Conservation (phyloP, 2,797 vertebrate species). For the Pithecia hirsuta region DNA sequence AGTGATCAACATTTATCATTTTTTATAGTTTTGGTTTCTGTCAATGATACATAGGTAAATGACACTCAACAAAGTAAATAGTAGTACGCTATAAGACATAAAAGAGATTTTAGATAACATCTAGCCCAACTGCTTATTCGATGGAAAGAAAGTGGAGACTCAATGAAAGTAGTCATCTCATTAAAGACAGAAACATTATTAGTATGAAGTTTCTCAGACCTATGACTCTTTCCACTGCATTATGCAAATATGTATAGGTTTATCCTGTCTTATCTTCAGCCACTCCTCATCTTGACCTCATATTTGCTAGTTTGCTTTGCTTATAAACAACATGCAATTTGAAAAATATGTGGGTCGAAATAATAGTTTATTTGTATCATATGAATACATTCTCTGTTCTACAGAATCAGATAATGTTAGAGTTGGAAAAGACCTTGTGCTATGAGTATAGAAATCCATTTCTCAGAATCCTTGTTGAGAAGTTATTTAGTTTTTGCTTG, state of each 20-base stretch:
- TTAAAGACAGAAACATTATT: not conserved
- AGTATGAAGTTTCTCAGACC: not conserved
- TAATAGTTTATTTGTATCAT: not conserved
- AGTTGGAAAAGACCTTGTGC: not conserved
- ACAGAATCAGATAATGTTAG: not conserved
- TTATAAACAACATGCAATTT: not conserved
- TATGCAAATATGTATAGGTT: not conserved
- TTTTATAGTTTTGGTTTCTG: not conserved
- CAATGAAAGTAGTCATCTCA: not conserved
- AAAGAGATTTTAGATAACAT: not conserved
- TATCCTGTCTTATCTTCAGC: not conserved
- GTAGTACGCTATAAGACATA: not conserved
- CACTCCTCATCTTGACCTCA: not conserved
- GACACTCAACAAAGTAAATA: not conserved
- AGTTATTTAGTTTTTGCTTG: not conserved
- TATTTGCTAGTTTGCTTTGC: not conserved
- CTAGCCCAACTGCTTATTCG: not conserved
- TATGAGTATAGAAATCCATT: not conserved
- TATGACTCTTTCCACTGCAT: not conserved
- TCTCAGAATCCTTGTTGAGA: not conserved
- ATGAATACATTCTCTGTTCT: not conserved
- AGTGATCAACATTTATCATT: not conserved
- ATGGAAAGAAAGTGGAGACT: not conserved
- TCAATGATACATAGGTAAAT: not conserved
- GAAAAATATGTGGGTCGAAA: not conserved